Percentiles rank a stretch among this genome's conserved stretches.
These are phyloP conservation scores for Parnassius apollo DNA, from an alignment of 2,888 invertebrate genomes.

Conservation along the genomic window DNA sequence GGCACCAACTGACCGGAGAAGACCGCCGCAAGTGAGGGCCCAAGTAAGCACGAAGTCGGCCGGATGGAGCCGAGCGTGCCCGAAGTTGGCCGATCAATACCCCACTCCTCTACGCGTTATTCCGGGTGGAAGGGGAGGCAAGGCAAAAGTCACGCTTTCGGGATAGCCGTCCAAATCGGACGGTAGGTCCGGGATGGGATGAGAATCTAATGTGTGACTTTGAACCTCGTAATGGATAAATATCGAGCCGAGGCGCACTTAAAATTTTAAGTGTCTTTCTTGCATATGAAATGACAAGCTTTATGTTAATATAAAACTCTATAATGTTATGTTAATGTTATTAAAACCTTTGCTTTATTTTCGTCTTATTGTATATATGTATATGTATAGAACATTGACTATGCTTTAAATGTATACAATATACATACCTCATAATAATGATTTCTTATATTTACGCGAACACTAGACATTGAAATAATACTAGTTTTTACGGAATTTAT, in stretches of 20 bases:
- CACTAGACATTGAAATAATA: too few relatives aligned
- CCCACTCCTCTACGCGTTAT: slow-evolving; percentile 63
- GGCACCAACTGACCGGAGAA: slow-evolving; percentile 68
- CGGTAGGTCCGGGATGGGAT: slow-evolving; percentile 60
- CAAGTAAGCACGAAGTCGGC: slow-evolving; percentile 66
- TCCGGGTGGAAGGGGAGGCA: slow-evolving; percentile 66
- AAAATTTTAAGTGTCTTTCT: too few relatives aligned
- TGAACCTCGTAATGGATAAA: slow-evolving; percentile 36
- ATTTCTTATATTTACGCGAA: too few relatives aligned
- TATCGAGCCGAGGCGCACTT: background rate
- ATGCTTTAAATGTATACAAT: too few relatives aligned
- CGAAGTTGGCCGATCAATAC: slow-evolving; percentile 77
- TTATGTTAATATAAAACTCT: too few relatives aligned
- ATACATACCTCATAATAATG: too few relatives aligned
- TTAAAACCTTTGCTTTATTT: too few relatives aligned
- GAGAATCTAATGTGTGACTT: slow-evolving; percentile 38
- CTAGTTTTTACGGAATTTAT: too few relatives aligned
- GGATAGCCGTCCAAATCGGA: slow-evolving; percentile 72
- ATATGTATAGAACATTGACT: too few relatives aligned
- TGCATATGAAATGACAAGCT: too few relatives aligned
- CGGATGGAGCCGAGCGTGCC: slow-evolving; percentile 60
- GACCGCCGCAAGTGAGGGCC: slow-evolving; percentile 55
- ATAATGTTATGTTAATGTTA: too few relatives aligned
- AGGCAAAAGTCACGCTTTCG: slow-evolving; percentile 72
- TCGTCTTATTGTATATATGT: too few relatives aligned